Conservation (phyloP, 2,113 vertebrate species). For the Zosterops borbonicus region DNA sequence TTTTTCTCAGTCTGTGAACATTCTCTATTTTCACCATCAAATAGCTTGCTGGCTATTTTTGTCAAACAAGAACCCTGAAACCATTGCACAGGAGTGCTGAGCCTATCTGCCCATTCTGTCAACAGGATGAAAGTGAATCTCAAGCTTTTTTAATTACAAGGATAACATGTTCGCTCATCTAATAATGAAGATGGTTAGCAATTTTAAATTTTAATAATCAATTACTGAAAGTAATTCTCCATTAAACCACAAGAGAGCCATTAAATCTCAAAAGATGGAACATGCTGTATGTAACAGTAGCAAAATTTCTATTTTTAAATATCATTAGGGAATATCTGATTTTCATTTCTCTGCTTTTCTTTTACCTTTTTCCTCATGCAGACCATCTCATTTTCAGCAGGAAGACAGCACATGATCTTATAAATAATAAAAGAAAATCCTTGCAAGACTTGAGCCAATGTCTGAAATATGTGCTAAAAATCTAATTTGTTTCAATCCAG, state of each 20-base stretch:
- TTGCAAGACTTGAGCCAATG: constrained; percentile 77
- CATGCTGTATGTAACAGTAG: constrained; percentile 83
- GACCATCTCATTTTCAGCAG: constrained; percentile 83
- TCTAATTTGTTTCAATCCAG: constrained; percentile 80
- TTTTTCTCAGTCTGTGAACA: constrained; percentile 64
- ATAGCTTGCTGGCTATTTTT: constrained; percentile 82
- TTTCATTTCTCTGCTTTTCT: constrained; percentile 87
- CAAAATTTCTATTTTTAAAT: constrained; percentile 93
- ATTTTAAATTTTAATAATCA: constrained; percentile 99
- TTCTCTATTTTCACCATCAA: constrained; percentile 75
- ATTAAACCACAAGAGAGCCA: constrained; percentile 95
- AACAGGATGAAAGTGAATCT: constrained; percentile 87
- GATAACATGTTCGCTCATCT: constrained; percentile 94
- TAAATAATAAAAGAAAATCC: constrained; percentile 84
- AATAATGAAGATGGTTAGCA: constrained; percentile 96
- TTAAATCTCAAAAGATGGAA: constrained; percentile 97
- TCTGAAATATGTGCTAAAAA: constrained; percentile 82
- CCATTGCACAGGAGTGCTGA: constrained; percentile 70
- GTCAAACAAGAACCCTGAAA: constrained; percentile 80
- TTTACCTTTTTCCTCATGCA: constrained; percentile 85
- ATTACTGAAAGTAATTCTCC: constrained; percentile 97
- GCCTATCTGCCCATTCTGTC: constrained; percentile 77
- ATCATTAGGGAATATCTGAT: constrained; percentile 88
- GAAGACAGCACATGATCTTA: constrained; percentile 80
- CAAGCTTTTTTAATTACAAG: constrained; percentile 97